Base-by-base conservation (phyloP, 2,113 vertebrate genomes). In the Neolamprologus cancellatus region DNA sequence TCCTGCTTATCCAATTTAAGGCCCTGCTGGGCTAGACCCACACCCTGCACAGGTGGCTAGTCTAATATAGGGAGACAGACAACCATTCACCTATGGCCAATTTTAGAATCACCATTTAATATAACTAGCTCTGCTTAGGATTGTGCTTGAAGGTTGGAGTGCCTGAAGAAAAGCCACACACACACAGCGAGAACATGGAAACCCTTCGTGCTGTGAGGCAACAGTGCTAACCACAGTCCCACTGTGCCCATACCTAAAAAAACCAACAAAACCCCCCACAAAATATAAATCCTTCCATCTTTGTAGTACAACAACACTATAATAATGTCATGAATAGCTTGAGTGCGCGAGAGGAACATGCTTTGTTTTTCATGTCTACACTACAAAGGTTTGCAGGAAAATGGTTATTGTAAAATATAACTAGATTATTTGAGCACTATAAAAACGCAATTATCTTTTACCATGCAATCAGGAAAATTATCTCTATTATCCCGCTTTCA, bases 211-310 rank as follows among this genome's bases (percentile, higher is more conserved):
- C 39, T 44, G 36, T 25, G 36, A 71, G 13, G 36, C 36, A 44
- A 71, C 20, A 44, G 66, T 44, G 66, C 66, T 69, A 41, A 15
- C n/a, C 64, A 69, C 34, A 5, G 34, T 14, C 36, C 36, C 13
- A 28, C 66, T 74, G 66, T 46, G 66, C 14, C 39, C 39, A 25
- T 28, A 44, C 39, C 20, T 25, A 6, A 44, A 25, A 25, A 6
- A 2, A 2, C 0, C 2, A 23, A 5, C 1, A 39, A 15, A 9
- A 4, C 3, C 25, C 14, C 25, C 25, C n/a, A 25, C 13, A 41
- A 74, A 28, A 30, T 76, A 76, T 28, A 30, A 76, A 76, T 48
- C 15, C 15, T 5, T 48, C 15, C 69, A 30, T 30, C 41, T n/a
- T 4, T 48, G 23, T 9, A 76, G 23, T 48, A 48, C 15, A 30